These are phyloP conservation scores for Pyrocephalus nanus DNA, from an alignment of 2,797 vertebrate genomes.

Conservation along the genomic window DNA sequence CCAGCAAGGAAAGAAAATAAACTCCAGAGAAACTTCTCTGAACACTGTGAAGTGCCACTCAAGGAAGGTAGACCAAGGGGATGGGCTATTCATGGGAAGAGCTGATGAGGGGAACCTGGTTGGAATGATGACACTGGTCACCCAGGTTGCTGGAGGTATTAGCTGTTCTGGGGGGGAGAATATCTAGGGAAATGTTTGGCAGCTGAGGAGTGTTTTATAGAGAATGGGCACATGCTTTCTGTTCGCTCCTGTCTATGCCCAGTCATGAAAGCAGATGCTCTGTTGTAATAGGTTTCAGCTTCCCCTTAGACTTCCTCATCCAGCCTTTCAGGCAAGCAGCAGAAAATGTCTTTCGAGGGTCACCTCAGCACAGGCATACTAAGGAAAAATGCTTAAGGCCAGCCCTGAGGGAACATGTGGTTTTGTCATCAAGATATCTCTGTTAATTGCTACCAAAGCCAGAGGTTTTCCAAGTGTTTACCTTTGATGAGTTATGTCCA, in stretches of 20 bases:
- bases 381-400: neutral
- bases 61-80: neutral
- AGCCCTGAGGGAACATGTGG: neutral
- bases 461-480: conserved; percentile 35
- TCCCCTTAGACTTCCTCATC: neutral
- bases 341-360: neutral
- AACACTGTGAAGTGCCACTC: accelerated
- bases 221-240: accelerated
- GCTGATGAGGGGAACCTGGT: neutral
- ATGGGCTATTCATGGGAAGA: neutral
- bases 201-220: neutral
- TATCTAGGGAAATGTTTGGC: accelerated
- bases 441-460: neutral
- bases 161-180: neutral
- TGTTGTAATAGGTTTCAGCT: neutral
- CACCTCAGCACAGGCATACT: neutral
- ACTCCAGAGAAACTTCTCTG: neutral
- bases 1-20: neutral
- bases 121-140: neutral
- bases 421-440: neutral
- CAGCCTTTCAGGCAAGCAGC: neutral
- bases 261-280: neutral
- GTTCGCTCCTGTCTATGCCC: neutral
- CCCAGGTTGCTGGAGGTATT: neutral
- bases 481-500: conserved; percentile 12